Base-by-base conservation (phyloP, 2,797 vertebrate genomes). In the Schizopygopsis malacanthus region DNA sequence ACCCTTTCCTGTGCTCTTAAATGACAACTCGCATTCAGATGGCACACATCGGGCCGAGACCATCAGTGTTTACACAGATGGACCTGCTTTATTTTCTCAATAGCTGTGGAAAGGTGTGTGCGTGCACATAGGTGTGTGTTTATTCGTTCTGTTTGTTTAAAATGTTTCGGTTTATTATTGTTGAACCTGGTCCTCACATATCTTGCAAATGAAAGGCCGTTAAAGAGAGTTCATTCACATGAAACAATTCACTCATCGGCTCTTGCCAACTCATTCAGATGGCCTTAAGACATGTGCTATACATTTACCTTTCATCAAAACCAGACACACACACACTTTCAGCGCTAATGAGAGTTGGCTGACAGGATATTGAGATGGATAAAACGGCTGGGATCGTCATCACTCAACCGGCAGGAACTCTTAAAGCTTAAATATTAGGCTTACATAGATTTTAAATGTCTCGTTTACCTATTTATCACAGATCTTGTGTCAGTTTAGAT, bases 31-130 rank as follows among this genome's bases (percentile, higher is more conserved):
- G 2, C 71, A 39, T 85, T 81, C 85, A 84, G 81, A 83, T 79
- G n/a, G 73, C 67, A 69, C 76, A 69, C 75, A 82, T 72, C 50
- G 59, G 70, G 50, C 28, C 25, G 28, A 79, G 81, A 81, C 76
- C 39, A 73, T 85, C 45, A 25, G 93, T 97, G 95, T 97, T 96
- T 95, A 95, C 93, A 97, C 96, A 97, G 96, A 96, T 96, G 96
- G 95, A 91, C 90, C 90, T 90, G 93, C 92, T 96, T 95, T 96
- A 94, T 96, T 96, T 96, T 96, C 95, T 89, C 94, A 96, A 94
- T 92, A 88, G 83, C 59, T 70, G 91, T 1, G 93, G 93, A 94
- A 94, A 94, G 93, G 91, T 94, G 93, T 94, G 92, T 85, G 79
- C 90, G 92, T 45, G 8, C 59, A 22, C 20, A 39, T 71, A 78